Evolutionary conservation across 2,113 vertebrate species (phyloP), one percentile per base, ranked within the genome.

Genomic region (Petrocephalus zakoni): DNA sequence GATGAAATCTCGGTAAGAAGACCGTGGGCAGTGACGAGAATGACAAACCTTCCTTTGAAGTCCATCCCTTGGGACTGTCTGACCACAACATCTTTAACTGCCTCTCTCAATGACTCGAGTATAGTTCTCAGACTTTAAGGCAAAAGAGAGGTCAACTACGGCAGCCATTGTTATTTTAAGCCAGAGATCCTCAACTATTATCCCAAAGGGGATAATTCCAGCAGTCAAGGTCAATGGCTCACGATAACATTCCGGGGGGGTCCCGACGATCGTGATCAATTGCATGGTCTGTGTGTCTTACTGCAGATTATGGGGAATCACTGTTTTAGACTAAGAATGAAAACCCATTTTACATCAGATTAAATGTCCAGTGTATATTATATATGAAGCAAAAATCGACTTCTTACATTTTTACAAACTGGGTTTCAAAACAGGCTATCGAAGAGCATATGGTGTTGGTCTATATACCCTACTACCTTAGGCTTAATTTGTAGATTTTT

Each of bases 11-110:
- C 61, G 22, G 25, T 88, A 19, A 88, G 29, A 11, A 85, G 25
- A 85, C n/a, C 22, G 51, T 85, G 21, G 53, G 25, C 25, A 15
- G 11, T 47, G 52, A 53, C 37, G 53, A n/a, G 22, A 22, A 83
- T 88, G 53, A 84, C 55, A 55, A 61, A 83, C 13, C 87, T 47
- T 46, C 64, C 55, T 88, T 34, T 86, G 75, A 29, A 7, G 25
- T 86, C 34, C 55, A 51, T 25, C 37, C 13, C 5, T 11, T 53
- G 55, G 52, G 34, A 42, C 25, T 22, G 55, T 61, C 15, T 88
- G 72, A 81, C 78, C 51, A 81, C 25, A n/a, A 19, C 42, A n/a
- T 75, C 5, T 51, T 78, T 3, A 19, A 53, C 13, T 64, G 72
- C 72, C 72, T 34, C 29, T 78, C n/a, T 19, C 15, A 78, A 78